Evolutionary conservation across 2,888 invertebrate genomes (phyloP).

Genomic region (Sycophila texana): DNA sequence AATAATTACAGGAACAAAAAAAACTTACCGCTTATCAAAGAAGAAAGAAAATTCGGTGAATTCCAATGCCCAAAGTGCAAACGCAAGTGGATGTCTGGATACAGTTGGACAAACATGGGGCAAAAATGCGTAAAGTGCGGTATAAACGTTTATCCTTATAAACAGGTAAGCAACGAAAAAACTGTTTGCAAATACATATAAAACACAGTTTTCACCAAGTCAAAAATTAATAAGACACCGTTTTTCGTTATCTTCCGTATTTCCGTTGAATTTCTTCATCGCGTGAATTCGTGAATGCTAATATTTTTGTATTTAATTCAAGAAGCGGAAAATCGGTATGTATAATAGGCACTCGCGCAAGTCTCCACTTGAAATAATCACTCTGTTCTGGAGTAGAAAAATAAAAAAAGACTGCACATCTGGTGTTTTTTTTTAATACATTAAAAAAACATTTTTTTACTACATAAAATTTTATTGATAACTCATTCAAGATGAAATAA

Average conservation of each 20-base stretch:
- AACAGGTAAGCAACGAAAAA: conserved; percentile 81
- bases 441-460: too few relatives aligned
- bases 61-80: conserved; percentile 94
- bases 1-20: too few relatives aligned
- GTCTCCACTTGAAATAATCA: too few relatives aligned
- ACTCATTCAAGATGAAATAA: conserved; percentile 27
- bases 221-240: too few relatives aligned
- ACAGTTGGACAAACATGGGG: conserved; percentile 94
- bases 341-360: neutral
- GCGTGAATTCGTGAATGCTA: too few relatives aligned
- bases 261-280: too few relatives aligned
- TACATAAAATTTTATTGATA: conserved; percentile 45
- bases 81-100: conserved; percentile 94
- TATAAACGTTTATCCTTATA: conserved; percentile 91
- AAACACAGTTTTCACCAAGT: neutral
- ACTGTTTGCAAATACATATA: neutral
- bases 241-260: too few relatives aligned
- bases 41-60: conserved; percentile 92
- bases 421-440: neutral
- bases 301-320: neutral
- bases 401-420: neutral
- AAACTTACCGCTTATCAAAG: conserved; percentile 91
- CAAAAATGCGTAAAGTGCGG: conserved; percentile 94
- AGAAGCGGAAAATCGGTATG: neutral
- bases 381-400: neutral